Percentiles rank a stretch among this genome's conserved stretches.
Evolutionary conservation across 2,797 vertebrate genomes (phyloP).

Genomic region (Sphaeramia orbicularis): DNA sequence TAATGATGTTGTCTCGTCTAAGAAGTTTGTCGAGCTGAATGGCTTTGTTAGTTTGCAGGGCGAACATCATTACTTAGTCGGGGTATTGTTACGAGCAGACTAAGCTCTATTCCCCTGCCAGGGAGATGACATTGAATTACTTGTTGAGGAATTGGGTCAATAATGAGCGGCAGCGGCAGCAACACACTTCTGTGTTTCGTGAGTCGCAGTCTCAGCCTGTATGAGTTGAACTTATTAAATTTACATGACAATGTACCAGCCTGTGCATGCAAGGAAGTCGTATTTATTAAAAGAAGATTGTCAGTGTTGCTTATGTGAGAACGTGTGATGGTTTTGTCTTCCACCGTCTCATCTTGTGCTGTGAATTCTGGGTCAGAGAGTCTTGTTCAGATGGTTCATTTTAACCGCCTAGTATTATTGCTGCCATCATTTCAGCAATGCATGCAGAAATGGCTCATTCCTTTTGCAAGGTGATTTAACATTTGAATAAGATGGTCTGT

Average conservation of each 20-base stretch:
- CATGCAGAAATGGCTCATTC: constrained; percentile 61
- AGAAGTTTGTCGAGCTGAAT: constrained; percentile 62
- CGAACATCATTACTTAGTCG: constrained; percentile 75
- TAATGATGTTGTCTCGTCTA: constrained; percentile 60
- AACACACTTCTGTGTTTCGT: constrained; percentile 20
- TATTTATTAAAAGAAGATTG: not conserved
- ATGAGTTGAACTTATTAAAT: constrained; percentile 28
- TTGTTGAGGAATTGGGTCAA: constrained; percentile 76
- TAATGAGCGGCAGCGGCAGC: constrained; percentile 55
- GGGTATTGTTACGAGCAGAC: constrained; percentile 71
- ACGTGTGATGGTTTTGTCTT: not conserved
- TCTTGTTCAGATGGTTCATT: constrained; percentile 42
- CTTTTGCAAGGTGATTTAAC: constrained; percentile 69
- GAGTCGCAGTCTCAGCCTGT: constrained; percentile 19
- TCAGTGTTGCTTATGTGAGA: not conserved
- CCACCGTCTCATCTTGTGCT: constrained; percentile 20
- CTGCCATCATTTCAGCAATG: constrained; percentile 47
- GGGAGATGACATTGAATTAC: constrained; percentile 78
- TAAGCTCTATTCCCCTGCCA: constrained; percentile 76
- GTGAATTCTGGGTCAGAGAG: constrained; percentile 57
- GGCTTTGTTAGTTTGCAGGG: constrained; percentile 70
- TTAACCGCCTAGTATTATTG: constrained; percentile 47
- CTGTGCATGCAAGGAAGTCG: constrained; percentile 14
- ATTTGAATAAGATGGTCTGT: constrained; percentile 62
- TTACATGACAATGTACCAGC: constrained; percentile 6